Evolutionary conservation across 2,797 vertebrate genomes (phyloP).

Genomic region (Podargus strigoides): DNA sequence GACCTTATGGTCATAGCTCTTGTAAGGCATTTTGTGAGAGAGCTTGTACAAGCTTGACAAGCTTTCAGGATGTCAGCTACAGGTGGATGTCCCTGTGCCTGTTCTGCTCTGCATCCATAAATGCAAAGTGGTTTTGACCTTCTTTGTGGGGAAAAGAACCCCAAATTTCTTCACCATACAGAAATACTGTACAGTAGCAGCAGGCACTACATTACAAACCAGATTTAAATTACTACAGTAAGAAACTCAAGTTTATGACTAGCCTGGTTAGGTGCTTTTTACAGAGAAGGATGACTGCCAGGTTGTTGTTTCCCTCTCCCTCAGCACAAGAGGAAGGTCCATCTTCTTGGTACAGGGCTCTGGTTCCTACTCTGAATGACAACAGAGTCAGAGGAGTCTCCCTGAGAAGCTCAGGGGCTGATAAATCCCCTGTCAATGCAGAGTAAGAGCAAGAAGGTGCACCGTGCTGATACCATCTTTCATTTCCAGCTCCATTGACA

Average conservation of each 20-base stretch:
- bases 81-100: not conserved
- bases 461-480: not conserved
- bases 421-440: not conserved
- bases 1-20: not conserved
- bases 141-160: not conserved
- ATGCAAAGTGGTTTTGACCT: not conserved
- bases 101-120: not conserved
- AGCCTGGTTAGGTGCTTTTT: not conserved
- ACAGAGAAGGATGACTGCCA: not conserved
- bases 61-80: not conserved
- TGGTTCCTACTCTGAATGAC: not conserved
- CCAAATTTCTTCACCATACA: not conserved
- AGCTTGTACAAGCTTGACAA: not conserved
- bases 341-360: not conserved
- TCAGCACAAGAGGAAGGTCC: not conserved
- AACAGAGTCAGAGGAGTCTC: not conserved
- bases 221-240: not conserved
- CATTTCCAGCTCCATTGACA: not conserved
- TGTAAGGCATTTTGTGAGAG: not conserved
- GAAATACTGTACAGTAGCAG: not conserved
- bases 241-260: not conserved
- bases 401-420: not conserved
- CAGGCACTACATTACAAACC: not conserved
- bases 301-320: not conserved
- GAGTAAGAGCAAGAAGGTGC: not conserved